A percentile compares a stretch with the other conserved stretches of the same genome.
Evolutionary conservation across 1,140 invertebrate species (phyloP).

Genomic region (Drosophila navojoa): DNA sequence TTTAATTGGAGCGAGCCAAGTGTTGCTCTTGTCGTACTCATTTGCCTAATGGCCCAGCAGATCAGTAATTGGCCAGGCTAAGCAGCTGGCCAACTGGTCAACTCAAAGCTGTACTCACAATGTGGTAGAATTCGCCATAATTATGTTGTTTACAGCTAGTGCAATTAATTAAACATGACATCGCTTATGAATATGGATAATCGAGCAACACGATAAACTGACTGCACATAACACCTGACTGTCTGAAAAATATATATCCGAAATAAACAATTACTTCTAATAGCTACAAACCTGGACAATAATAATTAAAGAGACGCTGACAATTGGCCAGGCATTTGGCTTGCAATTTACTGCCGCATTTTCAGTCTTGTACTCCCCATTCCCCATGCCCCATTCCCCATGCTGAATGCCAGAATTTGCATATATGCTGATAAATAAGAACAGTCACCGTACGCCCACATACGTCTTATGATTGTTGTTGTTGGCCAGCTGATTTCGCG

Average conservation of each 20-base stretch:
- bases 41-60: constrained; percentile 67
- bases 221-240: constrained; percentile 23
- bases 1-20: constrained; percentile 54
- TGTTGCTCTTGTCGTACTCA: constrained; percentile 47
- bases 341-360: constrained; percentile 44
- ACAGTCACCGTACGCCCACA: constrained; percentile 4
- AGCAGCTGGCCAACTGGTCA: constrained; percentile 16
- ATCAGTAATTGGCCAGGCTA: constrained; percentile 24
- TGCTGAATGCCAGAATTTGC: constrained; percentile 31
- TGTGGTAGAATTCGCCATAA: constrained; percentile 56
- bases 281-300: constrained; percentile 28
- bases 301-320: constrained; percentile 47
- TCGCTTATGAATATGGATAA: constrained; percentile 51
- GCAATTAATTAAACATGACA: constrained; percentile 78
- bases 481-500: not conserved
- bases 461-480: not conserved
- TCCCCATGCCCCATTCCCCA: not conserved
- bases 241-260: constrained; percentile 4
- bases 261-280: constrained; percentile 7
- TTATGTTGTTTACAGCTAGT: constrained; percentile 75
- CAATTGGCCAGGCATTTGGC: constrained; percentile 32
- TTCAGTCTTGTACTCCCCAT: constrained; percentile 15
- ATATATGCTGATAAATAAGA: constrained; percentile 41
- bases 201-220: constrained; percentile 20
- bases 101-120: constrained; percentile 31